Conservation (phyloP, 1,140 invertebrate species). For the Drosophila orena region DNA sequence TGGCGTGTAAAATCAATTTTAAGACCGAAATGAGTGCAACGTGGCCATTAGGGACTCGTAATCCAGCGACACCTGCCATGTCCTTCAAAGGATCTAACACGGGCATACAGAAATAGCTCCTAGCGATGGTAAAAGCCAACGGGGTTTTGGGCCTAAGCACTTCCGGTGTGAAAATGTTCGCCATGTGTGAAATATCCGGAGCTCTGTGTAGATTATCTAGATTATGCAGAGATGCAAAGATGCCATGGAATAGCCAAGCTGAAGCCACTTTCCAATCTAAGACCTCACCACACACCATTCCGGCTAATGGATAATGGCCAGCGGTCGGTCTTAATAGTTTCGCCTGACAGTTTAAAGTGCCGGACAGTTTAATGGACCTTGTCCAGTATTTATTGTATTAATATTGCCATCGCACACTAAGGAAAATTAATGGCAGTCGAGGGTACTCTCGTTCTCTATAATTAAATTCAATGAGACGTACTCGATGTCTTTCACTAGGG, state of each 20-base stretch:
- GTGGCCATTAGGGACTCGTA: conserved; percentile 31
- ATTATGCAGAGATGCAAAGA: conserved; percentile 16
- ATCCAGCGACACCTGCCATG: conserved; percentile 22
- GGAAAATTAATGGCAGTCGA: neutral
- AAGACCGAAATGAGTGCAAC: conserved; percentile 50
- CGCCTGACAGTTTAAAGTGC: conserved; percentile 69
- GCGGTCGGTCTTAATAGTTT: conserved; percentile 39
- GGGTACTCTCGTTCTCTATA: neutral
- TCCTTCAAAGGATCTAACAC: conserved; percentile 8
- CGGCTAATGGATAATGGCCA: conserved; percentile 40
- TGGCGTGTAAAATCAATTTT: conserved; percentile 69
- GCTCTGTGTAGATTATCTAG: conserved; percentile 30
- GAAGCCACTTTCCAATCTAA: conserved; percentile 31
- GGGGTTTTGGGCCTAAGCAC: conserved; percentile 26
- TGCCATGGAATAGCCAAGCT: conserved; percentile 10
- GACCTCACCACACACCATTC: conserved; percentile 15
- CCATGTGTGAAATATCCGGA: conserved; percentile 27
- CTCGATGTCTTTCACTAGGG: no score
- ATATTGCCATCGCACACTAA: conserved; percentile 56
- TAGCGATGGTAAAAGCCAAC: neutral
- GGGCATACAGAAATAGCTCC: conserved; percentile 39
- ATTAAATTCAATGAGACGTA: neutral
- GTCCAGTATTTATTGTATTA: conserved; percentile 76
- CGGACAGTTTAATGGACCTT: conserved; percentile 70
- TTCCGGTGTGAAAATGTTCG: conserved; percentile 30